phyloP scores from a whole-genome alignment of 2,797 vertebrate genomes.

The Diglossa cyanea region DNA sequence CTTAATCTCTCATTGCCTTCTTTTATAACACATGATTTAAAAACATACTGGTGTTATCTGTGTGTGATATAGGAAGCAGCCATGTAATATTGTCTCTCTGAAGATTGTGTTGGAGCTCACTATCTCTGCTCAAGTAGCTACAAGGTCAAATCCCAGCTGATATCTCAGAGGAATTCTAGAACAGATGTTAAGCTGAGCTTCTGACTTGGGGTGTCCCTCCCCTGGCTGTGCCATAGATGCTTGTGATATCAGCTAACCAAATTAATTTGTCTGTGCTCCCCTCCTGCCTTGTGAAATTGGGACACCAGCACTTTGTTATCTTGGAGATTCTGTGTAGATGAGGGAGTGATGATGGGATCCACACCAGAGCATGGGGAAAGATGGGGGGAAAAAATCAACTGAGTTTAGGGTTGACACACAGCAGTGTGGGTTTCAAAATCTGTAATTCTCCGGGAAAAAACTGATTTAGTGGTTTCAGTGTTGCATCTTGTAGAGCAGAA shows the following conservation, averaged over 20 bases:
- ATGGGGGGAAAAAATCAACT: not conserved
- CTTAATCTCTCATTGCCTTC: not conserved
- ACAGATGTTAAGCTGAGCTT: not conserved
- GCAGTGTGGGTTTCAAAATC: not conserved
- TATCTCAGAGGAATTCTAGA: not conserved
- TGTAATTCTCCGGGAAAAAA: not conserved
- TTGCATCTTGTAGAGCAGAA: not conserved
- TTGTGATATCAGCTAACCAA: not conserved
- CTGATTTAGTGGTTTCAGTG: not conserved
- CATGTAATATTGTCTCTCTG: not conserved
- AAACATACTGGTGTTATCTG: not conserved
- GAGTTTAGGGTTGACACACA: not conserved
- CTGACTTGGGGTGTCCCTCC: not conserved
- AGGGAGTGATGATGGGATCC: not conserved
- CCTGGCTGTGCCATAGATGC: not conserved
- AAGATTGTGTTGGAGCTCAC: not conserved
- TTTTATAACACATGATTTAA: not conserved
- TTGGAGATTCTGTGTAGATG: not conserved
- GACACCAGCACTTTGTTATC: not conserved
- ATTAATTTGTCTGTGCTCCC: not conserved
- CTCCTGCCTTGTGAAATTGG: not conserved
- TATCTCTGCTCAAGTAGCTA: not conserved
- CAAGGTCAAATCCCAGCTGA: slow-evolving; percentile 1
- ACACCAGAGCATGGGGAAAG: fast-evolving
- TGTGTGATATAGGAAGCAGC: not conserved